phyloP scores from a whole-genome alignment of 2,113 vertebrate species.

The Upupa epops region DNA sequence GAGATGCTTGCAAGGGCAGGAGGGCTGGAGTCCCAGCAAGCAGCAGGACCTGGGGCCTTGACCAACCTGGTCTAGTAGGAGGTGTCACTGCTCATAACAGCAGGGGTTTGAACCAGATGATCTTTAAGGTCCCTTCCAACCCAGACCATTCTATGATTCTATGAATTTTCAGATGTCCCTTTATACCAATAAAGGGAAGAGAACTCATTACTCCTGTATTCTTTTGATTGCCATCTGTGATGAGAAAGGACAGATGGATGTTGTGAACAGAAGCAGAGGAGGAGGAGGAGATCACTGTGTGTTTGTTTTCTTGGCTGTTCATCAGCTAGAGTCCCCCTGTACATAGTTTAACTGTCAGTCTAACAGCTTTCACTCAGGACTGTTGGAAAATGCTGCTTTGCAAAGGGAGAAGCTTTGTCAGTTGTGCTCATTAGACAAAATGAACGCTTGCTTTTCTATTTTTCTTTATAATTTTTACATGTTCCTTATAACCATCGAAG shows the following conservation, averaged over 20 bases:
- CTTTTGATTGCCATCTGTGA: constrained; percentile 11
- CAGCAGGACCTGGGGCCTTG: neutral
- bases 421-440: neutral
- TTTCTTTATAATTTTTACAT: neutral
- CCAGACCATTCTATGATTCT: too few relatives aligned
- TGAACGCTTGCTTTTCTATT: neutral
- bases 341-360: neutral
- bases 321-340: neutral
- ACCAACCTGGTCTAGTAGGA: too few relatives aligned
- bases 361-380: neutral
- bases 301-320: neutral
- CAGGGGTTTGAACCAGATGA: too few relatives aligned
- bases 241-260: constrained; percentile 46
- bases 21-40: neutral
- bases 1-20: neutral
- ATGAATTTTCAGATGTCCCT: neutral
- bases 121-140: too few relatives aligned
- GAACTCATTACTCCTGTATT: neutral
- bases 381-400: neutral
- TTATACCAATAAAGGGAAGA: neutral
- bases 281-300: constrained; percentile 12
- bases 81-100: too few relatives aligned
- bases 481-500: neutral
- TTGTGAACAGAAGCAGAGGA: constrained; percentile 31
- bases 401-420: neutral